Percentiles rank a stretch among this genome's conserved stretches.
Evolutionary conservation across 2,888 invertebrate genomes (phyloP).

Genomic region (Sphinx pinastri): DNA sequence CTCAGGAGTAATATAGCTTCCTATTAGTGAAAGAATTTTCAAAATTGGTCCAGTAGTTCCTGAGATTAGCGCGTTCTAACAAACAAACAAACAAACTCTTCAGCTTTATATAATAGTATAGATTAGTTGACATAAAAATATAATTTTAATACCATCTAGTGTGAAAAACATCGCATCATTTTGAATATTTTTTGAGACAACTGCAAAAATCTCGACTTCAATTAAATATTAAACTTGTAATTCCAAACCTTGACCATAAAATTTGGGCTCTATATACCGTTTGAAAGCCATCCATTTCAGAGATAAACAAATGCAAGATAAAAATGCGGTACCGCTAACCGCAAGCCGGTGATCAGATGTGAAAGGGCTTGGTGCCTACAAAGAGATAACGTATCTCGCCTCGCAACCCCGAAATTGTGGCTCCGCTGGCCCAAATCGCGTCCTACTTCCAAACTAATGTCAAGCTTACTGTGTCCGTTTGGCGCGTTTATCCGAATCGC

Average conservation of each 20-base stretch:
- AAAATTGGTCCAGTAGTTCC: no score
- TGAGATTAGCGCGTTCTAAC: no score
- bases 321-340: conserved; percentile 31
- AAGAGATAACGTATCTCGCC: conserved; percentile 31
- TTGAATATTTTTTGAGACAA: no score
- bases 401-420: conserved; percentile 31
- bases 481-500: conserved; percentile 1
- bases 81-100: no score
- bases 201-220: not conserved
- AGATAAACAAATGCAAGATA: conserved; percentile 32
- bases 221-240: not conserved
- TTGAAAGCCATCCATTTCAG: not conserved
- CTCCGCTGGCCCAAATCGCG: conserved; percentile 17
- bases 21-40: no score
- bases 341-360: conserved; percentile 25
- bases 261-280: no score
- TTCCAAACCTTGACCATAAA: not conserved
- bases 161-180: no score
- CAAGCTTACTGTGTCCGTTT: conserved; percentile 16
- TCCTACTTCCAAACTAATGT: conserved; percentile 21
- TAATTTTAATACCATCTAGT: no score
- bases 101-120: no score
- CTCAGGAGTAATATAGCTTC: no score
- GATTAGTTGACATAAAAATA: no score
- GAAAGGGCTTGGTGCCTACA: conserved; percentile 25